Percentiles rank a stretch among this genome's conserved stretches.
phyloP scores from a whole-genome alignment of 2,888 invertebrate species.

The Hedya salicella region DNA sequence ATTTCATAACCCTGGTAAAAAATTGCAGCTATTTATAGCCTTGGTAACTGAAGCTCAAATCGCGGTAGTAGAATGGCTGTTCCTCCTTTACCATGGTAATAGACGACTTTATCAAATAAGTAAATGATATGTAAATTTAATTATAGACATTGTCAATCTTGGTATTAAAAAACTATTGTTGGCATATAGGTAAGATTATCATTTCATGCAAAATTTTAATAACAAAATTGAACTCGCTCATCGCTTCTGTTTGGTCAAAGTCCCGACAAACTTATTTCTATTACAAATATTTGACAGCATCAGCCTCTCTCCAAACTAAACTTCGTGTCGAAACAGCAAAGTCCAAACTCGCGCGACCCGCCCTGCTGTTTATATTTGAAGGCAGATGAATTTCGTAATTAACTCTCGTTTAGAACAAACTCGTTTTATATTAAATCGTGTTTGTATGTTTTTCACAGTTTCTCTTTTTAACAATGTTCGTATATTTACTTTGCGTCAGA shows the following conservation, averaged over 20 bases:
- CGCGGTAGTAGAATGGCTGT: too few relatives aligned
- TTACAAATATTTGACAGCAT: constrained; percentile 36
- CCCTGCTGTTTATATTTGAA: constrained; percentile 28
- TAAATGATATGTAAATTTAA: too few relatives aligned
- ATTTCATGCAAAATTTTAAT: too few relatives aligned
- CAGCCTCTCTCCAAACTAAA: constrained; percentile 1
- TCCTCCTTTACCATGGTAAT: too few relatives aligned
- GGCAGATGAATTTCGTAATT: constrained; percentile 36
- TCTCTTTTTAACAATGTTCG: constrained; percentile 1
- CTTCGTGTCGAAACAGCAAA: constrained; percentile 8
- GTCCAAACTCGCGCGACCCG: not conserved
- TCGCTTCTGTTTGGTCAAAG: not conserved
- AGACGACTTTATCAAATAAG: too few relatives aligned
- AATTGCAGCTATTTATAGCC: too few relatives aligned
- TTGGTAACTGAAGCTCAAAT: too few relatives aligned
- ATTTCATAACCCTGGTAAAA: too few relatives aligned
- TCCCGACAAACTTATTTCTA: constrained; percentile 34
- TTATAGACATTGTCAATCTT: too few relatives aligned
- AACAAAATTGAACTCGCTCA: constrained; percentile 10
- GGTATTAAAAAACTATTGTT: too few relatives aligned
- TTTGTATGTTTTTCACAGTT: constrained; percentile 7
- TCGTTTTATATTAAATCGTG: constrained; percentile 38
- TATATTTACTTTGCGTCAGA: not conserved
- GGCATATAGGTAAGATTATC: too few relatives aligned
- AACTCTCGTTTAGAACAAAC: constrained; percentile 32